Base-by-base conservation (phyloP, 1,140 invertebrate genomes). In the Lamellibrachia luymesi region DNA sequence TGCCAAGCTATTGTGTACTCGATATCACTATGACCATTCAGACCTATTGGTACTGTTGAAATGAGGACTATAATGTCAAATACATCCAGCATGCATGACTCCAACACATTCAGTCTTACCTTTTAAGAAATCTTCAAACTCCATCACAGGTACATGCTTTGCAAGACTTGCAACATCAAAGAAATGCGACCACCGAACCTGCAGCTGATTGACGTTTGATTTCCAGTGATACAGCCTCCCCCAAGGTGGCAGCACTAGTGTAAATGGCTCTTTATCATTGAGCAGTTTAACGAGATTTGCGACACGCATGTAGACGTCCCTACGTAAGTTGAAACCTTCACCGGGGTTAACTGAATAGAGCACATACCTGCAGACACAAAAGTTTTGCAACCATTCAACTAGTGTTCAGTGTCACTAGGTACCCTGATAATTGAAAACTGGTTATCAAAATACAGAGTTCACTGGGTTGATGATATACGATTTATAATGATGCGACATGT, bases 251-350 rank as follows among this genome's bases (percentile, higher is more conserved):
- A 99, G 93, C 93, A 97, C 97, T 93, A 97, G 94, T 92, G 96
- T 96, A 97, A 97, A 97, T 13, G 96, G 95, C 38, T 95, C 94
- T 89, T 96, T 94, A 93, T 97, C 95, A 95, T 97, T 97, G 94
- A 98, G 96, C 93, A 97, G 97, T 95, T 97, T 97, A 0, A 98
- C 97, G 94, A 99, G 97, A 92, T 98, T 97, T 22, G 99, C 98
- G 94, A 99, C 97, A 95, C 99, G 97, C 96, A 99, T 97, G 95
- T 99, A 99, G 13, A 99, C 99, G 97, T 99, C 99, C 94, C 99
- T 97, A 92, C 99, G 97, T 93, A 99, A 97, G 97, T 99, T 99
- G 95, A 99, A 99, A 0, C 99, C 99, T 97, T 99, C 99, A 2
- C 98, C 97, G 38, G 97, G 97, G 96, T 99, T 99, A 0, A 99